These are phyloP conservation scores for Agrypnus murinus DNA, from an alignment of 2,888 invertebrate genomes.

Conservation along the genomic window DNA sequence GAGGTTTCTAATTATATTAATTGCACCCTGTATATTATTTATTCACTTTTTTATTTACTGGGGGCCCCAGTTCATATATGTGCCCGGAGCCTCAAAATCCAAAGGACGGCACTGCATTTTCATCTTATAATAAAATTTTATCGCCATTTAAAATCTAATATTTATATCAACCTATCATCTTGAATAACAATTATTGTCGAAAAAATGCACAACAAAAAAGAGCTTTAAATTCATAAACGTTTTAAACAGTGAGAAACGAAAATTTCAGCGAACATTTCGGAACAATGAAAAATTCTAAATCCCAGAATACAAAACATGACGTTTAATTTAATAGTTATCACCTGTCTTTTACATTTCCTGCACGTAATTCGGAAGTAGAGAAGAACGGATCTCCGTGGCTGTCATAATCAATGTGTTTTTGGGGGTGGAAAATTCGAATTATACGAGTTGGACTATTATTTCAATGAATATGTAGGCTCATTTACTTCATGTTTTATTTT, in stretches of 20 bases:
- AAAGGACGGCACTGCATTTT: too few species aligned
- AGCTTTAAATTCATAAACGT: too few species aligned
- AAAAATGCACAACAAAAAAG: too few species aligned
- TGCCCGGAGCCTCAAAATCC: too few species aligned
- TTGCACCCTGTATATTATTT: too few species aligned
- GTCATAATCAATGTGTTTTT: conserved; percentile 19
- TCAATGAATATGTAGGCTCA: conserved; percentile 1
- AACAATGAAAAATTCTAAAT: background rate
- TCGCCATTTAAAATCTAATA: too few species aligned
- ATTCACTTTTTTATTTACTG: too few species aligned
- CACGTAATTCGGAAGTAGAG: conserved; percentile 5
- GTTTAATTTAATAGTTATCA: background rate
- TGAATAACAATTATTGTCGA: too few species aligned
- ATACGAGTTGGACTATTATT: background rate
- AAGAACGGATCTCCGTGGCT: conserved; percentile 8
- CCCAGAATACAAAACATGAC: background rate
- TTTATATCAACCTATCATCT: too few species aligned
- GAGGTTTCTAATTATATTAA: too few species aligned
- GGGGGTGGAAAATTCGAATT: conserved; percentile 17
- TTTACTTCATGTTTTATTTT: conserved; percentile 19
- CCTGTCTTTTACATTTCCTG: background rate
- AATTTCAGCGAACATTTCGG: background rate
- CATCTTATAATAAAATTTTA: too few species aligned
- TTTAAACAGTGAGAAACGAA: background rate
- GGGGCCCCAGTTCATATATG: too few species aligned